Evolutionary conservation across 2,797 vertebrate genomes (phyloP).

Genomic region (Linurgus olivaceus): DNA sequence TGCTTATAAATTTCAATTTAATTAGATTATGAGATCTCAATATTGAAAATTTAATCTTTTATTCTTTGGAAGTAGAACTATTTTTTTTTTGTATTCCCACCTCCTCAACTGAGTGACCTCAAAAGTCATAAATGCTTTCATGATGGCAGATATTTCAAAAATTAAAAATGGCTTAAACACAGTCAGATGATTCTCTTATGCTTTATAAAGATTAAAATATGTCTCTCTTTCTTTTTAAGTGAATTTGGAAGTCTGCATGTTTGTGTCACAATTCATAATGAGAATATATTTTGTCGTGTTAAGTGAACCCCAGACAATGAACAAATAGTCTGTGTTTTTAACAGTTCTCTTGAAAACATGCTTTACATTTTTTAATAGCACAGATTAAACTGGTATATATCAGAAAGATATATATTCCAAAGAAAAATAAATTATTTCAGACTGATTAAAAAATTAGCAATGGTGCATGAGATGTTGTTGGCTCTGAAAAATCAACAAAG

Average conservation of each 20-base stretch:
- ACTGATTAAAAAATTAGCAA: not conserved
- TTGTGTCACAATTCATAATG: conserved; percentile 21
- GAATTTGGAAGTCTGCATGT: not conserved
- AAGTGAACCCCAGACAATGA: not conserved
- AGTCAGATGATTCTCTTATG: not conserved
- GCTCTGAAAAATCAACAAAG: not conserved
- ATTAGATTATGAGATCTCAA: conserved; percentile 58
- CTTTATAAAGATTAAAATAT: conserved; percentile 15
- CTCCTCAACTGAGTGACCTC: not conserved
- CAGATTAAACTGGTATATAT: not conserved
- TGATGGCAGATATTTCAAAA: not conserved
- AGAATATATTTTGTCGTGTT: not conserved
- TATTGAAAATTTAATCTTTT: conserved; percentile 25
- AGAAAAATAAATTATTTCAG: not conserved
- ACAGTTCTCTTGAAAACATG: not conserved
- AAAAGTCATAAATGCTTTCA: conserved; percentile 5
- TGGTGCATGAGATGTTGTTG: not conserved
- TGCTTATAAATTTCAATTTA: conserved; percentile 52
- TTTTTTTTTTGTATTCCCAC: not conserved
- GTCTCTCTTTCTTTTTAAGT: not conserved
- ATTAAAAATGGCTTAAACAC: not conserved
- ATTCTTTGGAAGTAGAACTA: not conserved
- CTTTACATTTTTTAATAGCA: not conserved
- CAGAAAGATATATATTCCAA: not conserved
- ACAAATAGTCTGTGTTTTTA: not conserved